A percentile compares a stretch with the other conserved stretches of the same genome.
These are phyloP conservation scores for Nowickia ferox DNA, from an alignment of 2,888 invertebrate genomes.

Conservation along the genomic window DNA sequence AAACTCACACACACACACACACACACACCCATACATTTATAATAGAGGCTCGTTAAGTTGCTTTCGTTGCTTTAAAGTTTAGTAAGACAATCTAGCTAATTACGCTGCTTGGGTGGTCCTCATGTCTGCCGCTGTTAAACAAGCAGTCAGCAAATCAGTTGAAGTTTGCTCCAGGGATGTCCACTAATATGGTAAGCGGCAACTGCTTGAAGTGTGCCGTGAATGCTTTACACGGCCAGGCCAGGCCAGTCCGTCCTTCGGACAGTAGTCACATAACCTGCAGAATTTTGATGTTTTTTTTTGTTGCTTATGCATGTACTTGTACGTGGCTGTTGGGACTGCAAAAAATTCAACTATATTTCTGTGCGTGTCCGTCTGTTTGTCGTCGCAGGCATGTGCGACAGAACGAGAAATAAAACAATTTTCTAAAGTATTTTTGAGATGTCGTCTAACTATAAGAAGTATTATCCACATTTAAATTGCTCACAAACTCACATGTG, in stretches of 20 bases:
- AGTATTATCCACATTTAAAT: slow-evolving; percentile 54
- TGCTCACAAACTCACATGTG: background rate
- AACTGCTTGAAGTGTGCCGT: slow-evolving; percentile 72
- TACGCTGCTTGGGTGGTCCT: slow-evolving; percentile 70
- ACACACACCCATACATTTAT: background rate
- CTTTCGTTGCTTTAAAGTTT: slow-evolving; percentile 27
- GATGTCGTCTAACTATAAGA: slow-evolving; percentile 41
- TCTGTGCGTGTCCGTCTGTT: background rate
- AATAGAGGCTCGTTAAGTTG: slow-evolving; percentile 28
- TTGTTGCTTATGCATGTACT: background rate
- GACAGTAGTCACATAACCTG: slow-evolving; percentile 22
- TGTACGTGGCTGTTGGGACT: slow-evolving; percentile 7
- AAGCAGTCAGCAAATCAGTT: slow-evolving; percentile 67
- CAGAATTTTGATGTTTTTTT: slow-evolving; percentile 2
- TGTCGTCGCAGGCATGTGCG: slow-evolving; percentile 19
- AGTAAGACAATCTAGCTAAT: slow-evolving; percentile 69
- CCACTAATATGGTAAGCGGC: slow-evolving; percentile 71
- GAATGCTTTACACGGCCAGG: slow-evolving; percentile 59
- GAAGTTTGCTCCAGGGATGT: slow-evolving; percentile 71
- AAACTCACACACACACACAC: too few relatives aligned
- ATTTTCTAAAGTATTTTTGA: slow-evolving; percentile 47
- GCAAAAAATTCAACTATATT: slow-evolving; percentile 13
- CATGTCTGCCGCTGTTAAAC: slow-evolving; percentile 65
- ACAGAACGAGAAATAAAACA: slow-evolving; percentile 32
- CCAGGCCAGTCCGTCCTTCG: background rate